Evolutionary conservation across 2,797 vertebrate species (phyloP).

Genomic region (Smutsia gigantea): DNA sequence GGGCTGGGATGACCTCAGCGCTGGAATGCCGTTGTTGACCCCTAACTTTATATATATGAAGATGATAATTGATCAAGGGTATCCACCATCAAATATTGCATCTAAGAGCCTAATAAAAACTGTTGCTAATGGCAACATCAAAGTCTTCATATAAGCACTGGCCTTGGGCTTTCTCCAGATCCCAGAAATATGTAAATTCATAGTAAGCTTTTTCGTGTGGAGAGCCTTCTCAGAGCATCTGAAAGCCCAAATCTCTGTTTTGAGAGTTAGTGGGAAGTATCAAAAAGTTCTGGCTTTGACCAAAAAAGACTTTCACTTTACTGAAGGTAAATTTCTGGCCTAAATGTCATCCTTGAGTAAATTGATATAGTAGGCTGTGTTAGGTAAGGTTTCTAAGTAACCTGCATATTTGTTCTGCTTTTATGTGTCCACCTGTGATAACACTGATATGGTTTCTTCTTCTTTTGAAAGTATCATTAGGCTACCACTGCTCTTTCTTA

Average conservation of each 20-base stretch:
- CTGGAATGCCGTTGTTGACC: background rate
- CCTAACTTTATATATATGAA: background rate
- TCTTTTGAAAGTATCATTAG: background rate
- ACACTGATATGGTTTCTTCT: background rate
- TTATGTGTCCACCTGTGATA: background rate
- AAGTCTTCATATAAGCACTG: background rate
- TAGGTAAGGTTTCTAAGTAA: background rate
- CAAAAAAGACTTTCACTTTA: slow-evolving; percentile 37
- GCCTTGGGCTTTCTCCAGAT: background rate
- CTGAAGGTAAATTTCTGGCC: background rate
- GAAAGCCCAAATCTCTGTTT: background rate
- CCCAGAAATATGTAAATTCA: background rate
- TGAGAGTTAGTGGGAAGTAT: slow-evolving; percentile 5
- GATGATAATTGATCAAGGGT: background rate
- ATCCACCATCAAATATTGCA: background rate
- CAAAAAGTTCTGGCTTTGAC: slow-evolving; percentile 41
- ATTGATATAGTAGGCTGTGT: background rate
- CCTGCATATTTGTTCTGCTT: background rate
- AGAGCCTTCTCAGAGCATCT: background rate
- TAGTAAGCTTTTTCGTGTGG: background rate
- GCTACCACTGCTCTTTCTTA: background rate
- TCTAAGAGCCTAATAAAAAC: background rate
- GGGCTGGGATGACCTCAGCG: background rate
- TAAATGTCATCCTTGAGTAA: background rate
- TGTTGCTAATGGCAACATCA: background rate